These are phyloP conservation scores for Drosophila ezoana DNA, from an alignment of 2,888 invertebrate species.

Conservation along the genomic window DNA sequence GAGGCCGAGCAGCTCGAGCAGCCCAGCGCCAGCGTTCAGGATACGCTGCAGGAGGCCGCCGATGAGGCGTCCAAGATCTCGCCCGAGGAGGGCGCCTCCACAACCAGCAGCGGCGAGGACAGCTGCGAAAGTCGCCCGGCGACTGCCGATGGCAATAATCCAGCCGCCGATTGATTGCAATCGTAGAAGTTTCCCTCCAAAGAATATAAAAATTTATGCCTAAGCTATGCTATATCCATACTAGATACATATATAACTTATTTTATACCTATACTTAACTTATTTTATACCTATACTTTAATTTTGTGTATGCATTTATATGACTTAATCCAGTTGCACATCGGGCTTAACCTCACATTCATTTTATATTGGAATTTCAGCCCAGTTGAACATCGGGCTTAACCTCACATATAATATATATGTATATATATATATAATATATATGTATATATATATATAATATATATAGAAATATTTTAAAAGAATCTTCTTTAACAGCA, in stretches of 20 bases:
- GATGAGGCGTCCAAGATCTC: conserved; percentile 63
- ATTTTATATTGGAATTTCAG: too few relatives aligned
- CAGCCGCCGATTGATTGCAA: conserved; percentile 29
- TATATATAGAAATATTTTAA: too few relatives aligned
- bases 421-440: too few relatives aligned
- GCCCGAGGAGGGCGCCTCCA: conserved; percentile 71
- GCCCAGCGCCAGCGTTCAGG: conserved; percentile 33
- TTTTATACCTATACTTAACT: background rate
- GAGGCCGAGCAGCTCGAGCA: conserved; percentile 51
- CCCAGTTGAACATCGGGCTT: too few relatives aligned
- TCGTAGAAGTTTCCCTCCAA: background rate
- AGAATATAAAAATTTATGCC: too few relatives aligned
- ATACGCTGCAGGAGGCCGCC: conserved; percentile 50
- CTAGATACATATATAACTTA: background rate
- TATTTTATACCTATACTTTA: background rate
- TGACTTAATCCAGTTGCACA: background rate
- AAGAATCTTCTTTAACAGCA: too few relatives aligned
- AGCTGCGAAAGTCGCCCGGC: conserved; percentile 68
- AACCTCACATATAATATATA: too few relatives aligned
- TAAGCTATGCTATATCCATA: background rate
- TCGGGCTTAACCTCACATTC: too few relatives aligned
- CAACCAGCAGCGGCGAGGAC: conserved; percentile 70
- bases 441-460: too few relatives aligned
- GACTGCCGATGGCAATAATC: conserved; percentile 67
- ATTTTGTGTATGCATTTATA: background rate